phyloP scores from a whole-genome alignment of 2,797 vertebrate genomes.

The Taenioides sp. region DNA sequence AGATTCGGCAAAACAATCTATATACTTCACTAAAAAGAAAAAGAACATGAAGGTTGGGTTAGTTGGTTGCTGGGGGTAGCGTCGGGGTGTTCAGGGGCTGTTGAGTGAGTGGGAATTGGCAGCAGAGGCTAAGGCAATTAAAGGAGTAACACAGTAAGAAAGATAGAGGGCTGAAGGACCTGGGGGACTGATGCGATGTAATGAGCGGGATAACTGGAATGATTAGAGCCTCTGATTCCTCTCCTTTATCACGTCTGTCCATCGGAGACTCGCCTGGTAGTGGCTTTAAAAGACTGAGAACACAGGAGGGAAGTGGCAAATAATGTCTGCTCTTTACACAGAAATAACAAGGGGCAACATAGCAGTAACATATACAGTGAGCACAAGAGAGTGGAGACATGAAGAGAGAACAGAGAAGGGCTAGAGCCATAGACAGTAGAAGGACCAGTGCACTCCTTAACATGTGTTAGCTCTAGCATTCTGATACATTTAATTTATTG shows the following conservation, averaged over 20 bases:
- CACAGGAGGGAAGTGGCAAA: slow-evolving; percentile 40
- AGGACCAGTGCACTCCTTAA: neutral
- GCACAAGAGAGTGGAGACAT: slow-evolving; percentile 44
- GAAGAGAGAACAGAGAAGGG: slow-evolving; percentile 23
- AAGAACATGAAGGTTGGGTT: slow-evolving; percentile 61
- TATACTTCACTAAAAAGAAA: slow-evolving; percentile 70
- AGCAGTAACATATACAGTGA: slow-evolving; percentile 62
- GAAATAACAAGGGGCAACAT: slow-evolving; percentile 53
- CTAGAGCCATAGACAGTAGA: slow-evolving; percentile 6
- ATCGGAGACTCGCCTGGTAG: slow-evolving; percentile 36
- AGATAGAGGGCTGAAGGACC: slow-evolving; percentile 54
- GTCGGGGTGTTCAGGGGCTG: slow-evolving; percentile 32
- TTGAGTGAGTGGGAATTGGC: slow-evolving; percentile 45
- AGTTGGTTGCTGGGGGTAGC: slow-evolving; percentile 11
- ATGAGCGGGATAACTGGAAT: slow-evolving; percentile 59
- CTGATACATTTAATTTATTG: neutral
- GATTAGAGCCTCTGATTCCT: slow-evolving; percentile 64
- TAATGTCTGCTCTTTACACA: slow-evolving; percentile 44
- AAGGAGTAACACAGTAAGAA: slow-evolving; percentile 64
- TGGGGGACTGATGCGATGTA: slow-evolving; percentile 55
- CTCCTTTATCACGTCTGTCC: slow-evolving; percentile 55
- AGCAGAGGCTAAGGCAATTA: slow-evolving; percentile 69
- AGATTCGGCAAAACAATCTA: slow-evolving; percentile 80
- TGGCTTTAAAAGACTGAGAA: slow-evolving; percentile 39
- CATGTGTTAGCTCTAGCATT: no score